Evolutionary conservation across 2,888 invertebrate species (phyloP).

Genomic region (Lochmaea crataegi): DNA sequence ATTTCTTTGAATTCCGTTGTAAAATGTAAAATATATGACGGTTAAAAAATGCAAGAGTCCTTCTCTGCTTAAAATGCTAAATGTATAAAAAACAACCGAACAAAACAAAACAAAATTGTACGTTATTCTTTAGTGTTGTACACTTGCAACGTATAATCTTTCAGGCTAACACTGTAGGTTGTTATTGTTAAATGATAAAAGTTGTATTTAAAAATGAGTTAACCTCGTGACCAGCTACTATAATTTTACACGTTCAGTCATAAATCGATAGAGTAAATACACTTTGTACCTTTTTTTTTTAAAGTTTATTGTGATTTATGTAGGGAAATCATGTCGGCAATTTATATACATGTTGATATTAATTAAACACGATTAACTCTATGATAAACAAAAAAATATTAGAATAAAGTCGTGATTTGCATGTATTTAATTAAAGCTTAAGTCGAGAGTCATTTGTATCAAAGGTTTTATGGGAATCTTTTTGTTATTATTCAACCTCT

Average conservation of each 20-base stretch:
- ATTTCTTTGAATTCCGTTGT: no score
- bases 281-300: slow-evolving; percentile 27
- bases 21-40: no score
- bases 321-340: slow-evolving; percentile 41
- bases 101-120: slow-evolving; percentile 45
- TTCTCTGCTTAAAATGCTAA: not conserved
- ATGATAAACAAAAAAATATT: not conserved
- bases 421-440: not conserved
- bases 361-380: slow-evolving; percentile 1
- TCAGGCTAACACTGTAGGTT: slow-evolving; percentile 40
- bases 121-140: slow-evolving; percentile 36
- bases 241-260: slow-evolving; percentile 30
- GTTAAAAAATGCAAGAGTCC: not conserved
- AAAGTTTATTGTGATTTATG: slow-evolving; percentile 40
- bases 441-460: no score
- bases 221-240: slow-evolving; percentile 34
- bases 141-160: slow-evolving; percentile 44
- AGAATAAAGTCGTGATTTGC: slow-evolving; percentile 2
- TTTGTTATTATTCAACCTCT: not conserved
- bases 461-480: no score
- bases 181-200: slow-evolving; percentile 41
- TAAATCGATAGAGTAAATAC: slow-evolving; percentile 21
- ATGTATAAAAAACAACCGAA: not conserved
- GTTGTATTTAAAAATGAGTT: slow-evolving; percentile 36
- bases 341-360: slow-evolving; percentile 19